phyloP scores from a whole-genome alignment of 35 echinoderm and acorn worm genomes.

The Holothuria glaberrima region DNA sequence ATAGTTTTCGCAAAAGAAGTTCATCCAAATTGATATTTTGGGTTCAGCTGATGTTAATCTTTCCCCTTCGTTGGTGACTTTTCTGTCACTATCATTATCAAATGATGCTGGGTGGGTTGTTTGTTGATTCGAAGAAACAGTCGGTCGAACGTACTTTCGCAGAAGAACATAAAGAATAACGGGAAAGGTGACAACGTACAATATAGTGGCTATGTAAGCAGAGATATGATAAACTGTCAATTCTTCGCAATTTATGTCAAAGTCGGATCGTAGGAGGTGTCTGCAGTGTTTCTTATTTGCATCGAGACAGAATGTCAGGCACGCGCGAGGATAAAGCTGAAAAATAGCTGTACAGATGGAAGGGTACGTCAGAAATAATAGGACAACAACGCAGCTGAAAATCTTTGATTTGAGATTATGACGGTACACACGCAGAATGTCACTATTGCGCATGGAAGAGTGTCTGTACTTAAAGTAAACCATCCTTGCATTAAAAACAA shows the following conservation, averaged over 20 bases:
- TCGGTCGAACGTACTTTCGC: neutral
- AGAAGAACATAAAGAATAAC: neutral
- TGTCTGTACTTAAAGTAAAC: too few species aligned
- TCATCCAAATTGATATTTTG: too few species aligned
- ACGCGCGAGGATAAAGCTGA: neutral
- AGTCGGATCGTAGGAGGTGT: constrained; percentile 1
- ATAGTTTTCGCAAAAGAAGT: constrained; percentile 68
- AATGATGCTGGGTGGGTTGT: neutral
- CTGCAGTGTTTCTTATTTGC: neutral
- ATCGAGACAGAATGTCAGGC: neutral
- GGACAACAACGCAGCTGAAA: neutral
- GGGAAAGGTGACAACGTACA: neutral
- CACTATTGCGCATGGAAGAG: too few species aligned
- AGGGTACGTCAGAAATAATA: neutral
- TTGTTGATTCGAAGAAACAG: too few species aligned
- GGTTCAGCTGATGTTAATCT: too few species aligned
- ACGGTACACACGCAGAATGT: too few species aligned
- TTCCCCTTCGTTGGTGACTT: too few species aligned
- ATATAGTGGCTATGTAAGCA: neutral
- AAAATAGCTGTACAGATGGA: neutral
- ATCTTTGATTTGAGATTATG: too few species aligned
- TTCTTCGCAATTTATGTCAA: neutral
- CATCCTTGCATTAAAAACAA: too few species aligned
- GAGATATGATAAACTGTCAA: neutral
- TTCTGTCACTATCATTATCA: neutral